These are phyloP conservation scores for Xiphorhynchus erythropygius DNA, from an alignment of 2,797 vertebrate species.

Conservation along the genomic window DNA sequence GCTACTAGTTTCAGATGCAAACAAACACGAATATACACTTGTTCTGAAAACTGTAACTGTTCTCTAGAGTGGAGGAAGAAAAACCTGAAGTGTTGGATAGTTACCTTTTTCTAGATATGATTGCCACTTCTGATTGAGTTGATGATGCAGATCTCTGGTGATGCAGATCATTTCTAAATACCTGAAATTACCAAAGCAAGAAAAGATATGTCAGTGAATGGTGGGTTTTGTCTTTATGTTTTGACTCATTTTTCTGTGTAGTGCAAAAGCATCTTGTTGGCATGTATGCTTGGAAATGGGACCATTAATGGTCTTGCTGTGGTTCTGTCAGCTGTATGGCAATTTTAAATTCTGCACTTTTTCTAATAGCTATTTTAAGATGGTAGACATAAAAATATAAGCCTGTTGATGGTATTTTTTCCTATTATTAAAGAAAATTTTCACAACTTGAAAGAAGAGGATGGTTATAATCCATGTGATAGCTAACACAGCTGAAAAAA, in stretches of 20 bases:
- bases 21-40: neutral
- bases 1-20: neutral
- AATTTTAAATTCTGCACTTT: slow-evolving; percentile 44
- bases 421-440: slow-evolving; percentile 41
- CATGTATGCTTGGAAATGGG: slow-evolving; percentile 47
- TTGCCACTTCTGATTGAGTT: neutral
- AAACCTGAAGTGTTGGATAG: neutral
- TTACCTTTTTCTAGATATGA: neutral
- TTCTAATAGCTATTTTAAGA: slow-evolving; percentile 47
- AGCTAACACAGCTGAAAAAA: neutral
- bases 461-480: neutral
- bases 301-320: slow-evolving; percentile 33
- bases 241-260: slow-evolving; percentile 37
- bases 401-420: neutral
- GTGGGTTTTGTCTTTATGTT: neutral
- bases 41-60: slow-evolving; percentile 13
- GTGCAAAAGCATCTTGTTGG: slow-evolving; percentile 10
- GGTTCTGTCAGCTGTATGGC: slow-evolving; percentile 45
- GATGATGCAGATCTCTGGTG: neutral
- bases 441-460: neutral
- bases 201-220: neutral
- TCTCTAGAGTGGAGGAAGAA: neutral
- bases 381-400: slow-evolving; percentile 40
- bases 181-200: slow-evolving; percentile 30
- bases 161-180: neutral